Evolutionary conservation across 2,888 invertebrate species (phyloP).

Genomic region (Tipula unca): DNA sequence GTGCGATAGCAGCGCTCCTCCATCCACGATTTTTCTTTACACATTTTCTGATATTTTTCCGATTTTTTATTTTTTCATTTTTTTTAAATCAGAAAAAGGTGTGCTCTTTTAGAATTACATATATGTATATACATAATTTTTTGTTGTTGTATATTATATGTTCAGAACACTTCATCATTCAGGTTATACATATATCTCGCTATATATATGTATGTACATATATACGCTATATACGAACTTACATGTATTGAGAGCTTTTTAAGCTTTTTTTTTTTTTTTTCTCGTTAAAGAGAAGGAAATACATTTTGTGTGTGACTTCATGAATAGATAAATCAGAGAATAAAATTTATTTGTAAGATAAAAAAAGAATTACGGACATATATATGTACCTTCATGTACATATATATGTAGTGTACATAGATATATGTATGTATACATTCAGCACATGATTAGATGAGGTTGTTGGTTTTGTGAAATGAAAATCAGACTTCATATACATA

Average conservation of each 20-base stretch:
- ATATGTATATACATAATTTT: not conserved
- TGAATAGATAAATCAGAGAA: conserved; percentile 14
- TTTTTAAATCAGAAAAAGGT: conserved; percentile 14
- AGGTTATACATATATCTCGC: not conserved
- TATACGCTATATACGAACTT: not conserved
- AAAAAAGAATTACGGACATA: conserved; percentile 3
- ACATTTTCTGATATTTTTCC: not conserved
- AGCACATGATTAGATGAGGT: not conserved
- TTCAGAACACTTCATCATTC: conserved; percentile 14
- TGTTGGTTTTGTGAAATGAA: not conserved
- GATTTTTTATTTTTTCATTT: not conserved
- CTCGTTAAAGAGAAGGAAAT: conserved; percentile 1
- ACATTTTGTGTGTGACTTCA: not conserved
- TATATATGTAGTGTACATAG: not conserved
- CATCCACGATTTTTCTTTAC: not conserved
- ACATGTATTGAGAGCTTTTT: not conserved
- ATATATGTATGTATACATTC: not conserved
- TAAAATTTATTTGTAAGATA: conserved; percentile 14
- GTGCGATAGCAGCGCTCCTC: not conserved
- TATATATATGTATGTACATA: not conserved
- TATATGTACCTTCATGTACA: not conserved
- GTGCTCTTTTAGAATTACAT: conserved; percentile 8
- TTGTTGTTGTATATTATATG: not conserved
- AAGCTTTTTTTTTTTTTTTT: conserved; percentile 1
- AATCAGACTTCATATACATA: not conserved